These are phyloP conservation scores for Portevinia maculata DNA, from an alignment of 2,888 invertebrate species.

Conservation along the genomic window DNA sequence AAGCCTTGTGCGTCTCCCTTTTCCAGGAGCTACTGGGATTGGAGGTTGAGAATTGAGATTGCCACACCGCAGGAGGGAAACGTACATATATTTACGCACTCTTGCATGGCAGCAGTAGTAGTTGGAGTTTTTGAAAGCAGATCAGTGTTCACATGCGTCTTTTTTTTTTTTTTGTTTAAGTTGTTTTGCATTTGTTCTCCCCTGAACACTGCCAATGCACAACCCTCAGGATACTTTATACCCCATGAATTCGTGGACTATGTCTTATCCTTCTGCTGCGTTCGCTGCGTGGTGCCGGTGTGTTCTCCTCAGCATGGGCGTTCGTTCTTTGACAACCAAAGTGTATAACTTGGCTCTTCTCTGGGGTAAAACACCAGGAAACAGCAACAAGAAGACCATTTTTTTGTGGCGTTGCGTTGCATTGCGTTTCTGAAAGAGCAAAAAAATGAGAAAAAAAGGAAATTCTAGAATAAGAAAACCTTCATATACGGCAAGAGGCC, in stretches of 20 bases:
- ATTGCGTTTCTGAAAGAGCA: constrained; percentile 15
- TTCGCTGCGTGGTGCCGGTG: constrained; percentile 8
- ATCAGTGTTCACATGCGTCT: constrained; percentile 13
- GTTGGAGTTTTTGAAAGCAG: constrained; percentile 18
- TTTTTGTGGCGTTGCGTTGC: constrained; percentile 11
- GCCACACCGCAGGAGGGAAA: not conserved
- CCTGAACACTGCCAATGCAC: not conserved
- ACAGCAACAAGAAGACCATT: constrained; percentile 7
- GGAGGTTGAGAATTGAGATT: constrained; percentile 2
- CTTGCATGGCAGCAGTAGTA: not conserved
- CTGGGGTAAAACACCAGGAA: constrained; percentile 22
- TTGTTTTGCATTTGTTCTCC: constrained; percentile 18
- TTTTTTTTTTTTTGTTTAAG: constrained; percentile 3
- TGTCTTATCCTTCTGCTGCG: constrained; percentile 25
- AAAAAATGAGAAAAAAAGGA: constrained; percentile 16
- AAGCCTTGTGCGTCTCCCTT: not conserved
- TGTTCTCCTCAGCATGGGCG: constrained; percentile 7
- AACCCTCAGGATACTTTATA: constrained; percentile 19
- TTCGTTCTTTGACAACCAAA: constrained; percentile 19
- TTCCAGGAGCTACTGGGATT: too few relatives aligned
- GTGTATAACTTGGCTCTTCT: constrained; percentile 15
- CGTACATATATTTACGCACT: constrained; percentile 1
- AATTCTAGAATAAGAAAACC: constrained; percentile 30
- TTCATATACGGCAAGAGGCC: constrained; percentile 26
- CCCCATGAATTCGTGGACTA: constrained; percentile 13